A percentile compares a stretch with the other conserved stretches of the same genome.
Conservation (phyloP, 2,797 vertebrate genomes). For the Aselliscus stoliczkanus region DNA sequence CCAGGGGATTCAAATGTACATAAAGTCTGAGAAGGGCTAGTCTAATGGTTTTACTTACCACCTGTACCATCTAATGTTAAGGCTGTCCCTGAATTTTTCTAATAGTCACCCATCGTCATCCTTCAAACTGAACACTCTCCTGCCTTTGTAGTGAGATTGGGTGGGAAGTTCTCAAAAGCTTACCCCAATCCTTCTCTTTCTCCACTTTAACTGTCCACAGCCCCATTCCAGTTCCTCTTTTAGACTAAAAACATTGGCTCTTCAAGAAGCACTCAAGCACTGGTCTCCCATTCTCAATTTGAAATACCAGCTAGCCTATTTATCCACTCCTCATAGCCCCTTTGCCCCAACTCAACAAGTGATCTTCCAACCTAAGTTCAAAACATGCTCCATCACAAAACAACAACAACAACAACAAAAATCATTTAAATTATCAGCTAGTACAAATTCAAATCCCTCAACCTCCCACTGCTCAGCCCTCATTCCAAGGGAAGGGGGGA, state of each 20-base stretch:
- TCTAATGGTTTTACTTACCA: background rate
- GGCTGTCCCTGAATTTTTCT: background rate
- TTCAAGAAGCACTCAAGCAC: background rate
- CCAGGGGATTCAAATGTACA: background rate
- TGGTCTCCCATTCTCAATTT: background rate
- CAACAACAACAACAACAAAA: too few relatives aligned
- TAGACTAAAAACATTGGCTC: background rate
- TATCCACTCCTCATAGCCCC: background rate
- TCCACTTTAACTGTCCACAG: background rate
- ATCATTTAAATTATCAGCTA: background rate
- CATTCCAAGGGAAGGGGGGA: background rate
- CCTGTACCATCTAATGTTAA: background rate
- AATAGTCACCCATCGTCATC: background rate
- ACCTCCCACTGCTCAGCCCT: too few relatives aligned
- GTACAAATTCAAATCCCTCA: background rate
- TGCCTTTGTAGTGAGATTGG: background rate
- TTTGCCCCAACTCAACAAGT: background rate
- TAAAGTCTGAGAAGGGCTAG: background rate
- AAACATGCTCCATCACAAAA: background rate
- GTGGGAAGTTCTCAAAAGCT: background rate
- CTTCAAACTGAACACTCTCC: background rate
- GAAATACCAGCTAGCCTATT: background rate
- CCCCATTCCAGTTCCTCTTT: background rate
- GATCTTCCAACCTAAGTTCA: background rate
- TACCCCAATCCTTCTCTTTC: background rate